A percentile compares a stretch with the other conserved stretches of the same genome.
Evolutionary conservation across 2,888 invertebrate genomes (phyloP).

Genomic region (Archaeoteleia sp.): DNA sequence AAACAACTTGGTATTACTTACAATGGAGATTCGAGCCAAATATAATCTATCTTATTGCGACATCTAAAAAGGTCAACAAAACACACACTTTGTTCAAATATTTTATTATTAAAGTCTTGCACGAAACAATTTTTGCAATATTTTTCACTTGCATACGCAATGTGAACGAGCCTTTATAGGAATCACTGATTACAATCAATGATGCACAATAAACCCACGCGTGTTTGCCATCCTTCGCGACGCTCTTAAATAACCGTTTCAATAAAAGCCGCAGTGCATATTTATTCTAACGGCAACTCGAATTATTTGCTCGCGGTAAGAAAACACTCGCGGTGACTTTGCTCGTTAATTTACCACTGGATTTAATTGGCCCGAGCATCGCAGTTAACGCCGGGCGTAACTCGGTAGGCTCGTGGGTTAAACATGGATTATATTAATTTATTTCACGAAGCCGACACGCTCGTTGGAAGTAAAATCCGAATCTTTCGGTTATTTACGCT

Average conservation of each 20-base stretch:
- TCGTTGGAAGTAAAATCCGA: no score
- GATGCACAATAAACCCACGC: not conserved
- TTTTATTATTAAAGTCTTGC: no score
- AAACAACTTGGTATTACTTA: no score
- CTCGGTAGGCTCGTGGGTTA: not conserved
- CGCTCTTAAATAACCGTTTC: conserved; percentile 30
- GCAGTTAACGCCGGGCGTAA: conserved; percentile 41
- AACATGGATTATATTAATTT: conserved; percentile 2
- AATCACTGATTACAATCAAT: conserved; percentile 4
- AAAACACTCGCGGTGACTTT: conserved; percentile 3
- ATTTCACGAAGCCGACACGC: conserved; percentile 3
- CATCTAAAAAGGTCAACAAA: no score
- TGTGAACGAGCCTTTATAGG: conserved; percentile 14
- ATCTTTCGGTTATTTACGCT: no score
- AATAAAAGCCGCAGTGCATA: conserved; percentile 10
- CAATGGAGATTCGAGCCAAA: no score
- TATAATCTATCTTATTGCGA: no score
- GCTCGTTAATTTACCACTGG: conserved; percentile 58
- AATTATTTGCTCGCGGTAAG: conserved; percentile 37
- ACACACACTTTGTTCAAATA: no score
- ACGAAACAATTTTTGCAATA: no score
- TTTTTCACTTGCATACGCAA: no score
- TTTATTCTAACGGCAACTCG: conserved; percentile 27
- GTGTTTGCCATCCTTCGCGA: conserved; percentile 46
- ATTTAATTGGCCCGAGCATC: conserved; percentile 63